Evolutionary conservation across 1,140 invertebrate species (phyloP).

Genomic region (Temnothorax nylanderi): DNA sequence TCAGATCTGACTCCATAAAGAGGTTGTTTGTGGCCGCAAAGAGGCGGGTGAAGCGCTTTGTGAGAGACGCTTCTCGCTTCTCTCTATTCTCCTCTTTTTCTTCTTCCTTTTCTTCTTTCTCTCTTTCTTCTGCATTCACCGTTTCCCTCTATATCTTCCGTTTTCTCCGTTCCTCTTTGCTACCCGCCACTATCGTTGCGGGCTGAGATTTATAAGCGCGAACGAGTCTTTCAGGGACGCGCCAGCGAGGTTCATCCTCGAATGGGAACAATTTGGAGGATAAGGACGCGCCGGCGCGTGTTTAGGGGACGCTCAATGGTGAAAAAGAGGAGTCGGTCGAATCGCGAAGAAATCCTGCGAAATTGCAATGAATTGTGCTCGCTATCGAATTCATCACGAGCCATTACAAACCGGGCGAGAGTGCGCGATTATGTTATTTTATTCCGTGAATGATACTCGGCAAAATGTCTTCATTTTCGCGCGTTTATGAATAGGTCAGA

Average conservation of each 20-base stretch:
- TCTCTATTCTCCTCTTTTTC: slow-evolving; percentile 12
- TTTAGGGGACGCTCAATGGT: slow-evolving; percentile 33
- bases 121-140: slow-evolving; percentile 44
- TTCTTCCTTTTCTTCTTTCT: slow-evolving; percentile 30
- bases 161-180: slow-evolving; percentile 61
- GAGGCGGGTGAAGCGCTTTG: slow-evolving; percentile 70
- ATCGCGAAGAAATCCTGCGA: slow-evolving; percentile 58
- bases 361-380: slow-evolving; percentile 27
- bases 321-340: slow-evolving; percentile 33
- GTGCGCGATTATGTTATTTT: slow-evolving; percentile 13
- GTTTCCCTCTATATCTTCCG: slow-evolving; percentile 29
- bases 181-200: slow-evolving; percentile 55
- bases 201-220: slow-evolving; percentile 83
- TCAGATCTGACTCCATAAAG: slow-evolving; percentile 71
- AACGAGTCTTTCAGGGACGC: slow-evolving; percentile 79
- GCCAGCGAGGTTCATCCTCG: slow-evolving; percentile 77
- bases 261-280: slow-evolving; percentile 82
- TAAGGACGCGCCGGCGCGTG: slow-evolving; percentile 69
- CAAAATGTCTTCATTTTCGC: slow-evolving; percentile 5
- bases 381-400: not conserved
- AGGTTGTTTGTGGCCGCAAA: slow-evolving; percentile 69
- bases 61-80: slow-evolving; percentile 69
- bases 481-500: not conserved
- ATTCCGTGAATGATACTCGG: not conserved
- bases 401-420: not conserved